Evolutionary conservation across 2,113 vertebrate genomes (phyloP), one percentile per base, ranked within the genome.

Genomic region (Casuarius casuarius): DNA sequence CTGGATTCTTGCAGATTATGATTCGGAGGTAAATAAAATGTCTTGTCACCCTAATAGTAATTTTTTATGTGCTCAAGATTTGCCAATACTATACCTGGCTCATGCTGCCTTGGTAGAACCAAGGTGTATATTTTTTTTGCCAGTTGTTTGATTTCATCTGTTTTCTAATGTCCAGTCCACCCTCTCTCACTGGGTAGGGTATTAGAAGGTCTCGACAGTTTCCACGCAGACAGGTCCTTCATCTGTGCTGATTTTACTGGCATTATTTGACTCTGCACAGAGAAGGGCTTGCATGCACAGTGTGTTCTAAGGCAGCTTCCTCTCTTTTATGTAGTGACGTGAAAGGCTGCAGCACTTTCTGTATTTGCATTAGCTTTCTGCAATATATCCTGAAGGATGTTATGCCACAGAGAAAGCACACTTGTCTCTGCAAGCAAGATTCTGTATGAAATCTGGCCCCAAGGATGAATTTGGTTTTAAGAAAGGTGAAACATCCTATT

Each of bases 1-100:
- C 48, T 99, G 99, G 99, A 99, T 99, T 96, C 98, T 99, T 1
- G 99, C 99, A 31, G 99, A 99, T 97, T 99, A 98, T 1, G 99
- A 99, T 97, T 98, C 98, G 0, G 99, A 99, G 99, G 99, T 99
- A 97, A 98, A 40, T 66, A n/a, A 79, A 85, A 48, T 21, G 10
- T n/a, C 23, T 71, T 72, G 25, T 70, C 48, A 85, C 12, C 42
- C 12, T 82, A 48, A 33, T 15, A 33, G 48, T 62, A 9, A 28
- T 38, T 8, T 74, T 80, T 51, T 61, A 2, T 11, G 7, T 38
- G 35, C 3, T 70, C 59, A 40, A 65, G 17, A 5, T 44, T 83
- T 68, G 68, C 35, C 67, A 6, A 38, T 74, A 16, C 7, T 82
- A 16, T 18, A 75, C 20, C 31, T 88, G 75, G 49, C 9, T 93